phyloP scores from a whole-genome alignment of 2,797 vertebrate genomes.

The Enteromius thamalakanensis region DNA sequence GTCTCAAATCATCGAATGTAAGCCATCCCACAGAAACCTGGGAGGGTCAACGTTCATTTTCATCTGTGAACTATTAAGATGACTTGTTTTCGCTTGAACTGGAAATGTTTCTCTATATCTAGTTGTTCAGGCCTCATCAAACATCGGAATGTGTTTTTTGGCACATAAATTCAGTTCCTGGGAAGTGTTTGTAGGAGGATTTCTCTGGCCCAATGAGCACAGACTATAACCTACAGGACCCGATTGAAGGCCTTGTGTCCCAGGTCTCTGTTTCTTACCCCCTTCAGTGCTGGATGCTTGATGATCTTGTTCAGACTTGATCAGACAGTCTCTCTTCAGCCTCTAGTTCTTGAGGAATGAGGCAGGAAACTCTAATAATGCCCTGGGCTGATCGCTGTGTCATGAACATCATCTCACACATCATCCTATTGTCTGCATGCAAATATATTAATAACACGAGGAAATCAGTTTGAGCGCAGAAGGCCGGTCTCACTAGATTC shows the following conservation, averaged over 20 bases:
- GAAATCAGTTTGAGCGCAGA: background rate
- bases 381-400: background rate
- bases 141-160: background rate
- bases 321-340: background rate
- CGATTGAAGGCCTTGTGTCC: background rate
- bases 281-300: background rate
- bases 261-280: background rate
- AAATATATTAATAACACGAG: background rate
- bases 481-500: background rate
- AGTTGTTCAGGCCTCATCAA: background rate
- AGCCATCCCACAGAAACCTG: background rate
- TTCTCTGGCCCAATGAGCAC: background rate
- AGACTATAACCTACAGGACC: background rate
- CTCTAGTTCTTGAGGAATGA: background rate
- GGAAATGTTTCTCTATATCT: background rate
- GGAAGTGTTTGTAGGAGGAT: background rate
- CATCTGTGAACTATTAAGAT: background rate
- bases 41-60: background rate
- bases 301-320: conserved; percentile 27
- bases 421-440: background rate
- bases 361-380: background rate
- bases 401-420: background rate
- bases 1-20: background rate
- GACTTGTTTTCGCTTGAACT: background rate
- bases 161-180: background rate